Percentiles rank a stretch among this genome's conserved stretches.
Conservation (phyloP, 1,140 invertebrate species). For the Dendrolimus kikuchii region DNA sequence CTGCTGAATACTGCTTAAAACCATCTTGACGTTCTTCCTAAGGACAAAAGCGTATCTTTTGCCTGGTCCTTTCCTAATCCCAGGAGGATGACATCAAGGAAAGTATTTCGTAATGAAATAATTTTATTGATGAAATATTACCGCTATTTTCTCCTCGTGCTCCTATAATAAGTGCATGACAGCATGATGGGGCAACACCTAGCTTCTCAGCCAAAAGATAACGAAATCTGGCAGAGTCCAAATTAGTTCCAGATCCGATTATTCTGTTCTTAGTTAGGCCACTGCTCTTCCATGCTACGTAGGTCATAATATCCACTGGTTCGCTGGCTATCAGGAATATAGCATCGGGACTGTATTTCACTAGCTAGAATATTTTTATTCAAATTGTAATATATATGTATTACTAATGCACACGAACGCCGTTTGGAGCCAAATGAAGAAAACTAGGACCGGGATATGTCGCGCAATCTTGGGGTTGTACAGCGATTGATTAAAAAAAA, state of each 20-base stretch:
- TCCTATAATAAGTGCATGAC: constrained; percentile 92
- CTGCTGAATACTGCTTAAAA: no score
- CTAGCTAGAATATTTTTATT: constrained; percentile 65
- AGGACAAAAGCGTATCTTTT: no score
- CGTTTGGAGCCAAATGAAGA: no score
- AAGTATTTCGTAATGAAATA: no score
- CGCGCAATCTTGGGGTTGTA: no score
- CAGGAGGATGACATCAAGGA: no score
- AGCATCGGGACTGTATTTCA: constrained; percentile 89
- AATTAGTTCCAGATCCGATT: constrained; percentile 92
- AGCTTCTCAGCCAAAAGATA: constrained; percentile 89
- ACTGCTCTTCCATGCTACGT: constrained; percentile 93
- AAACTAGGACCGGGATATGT: no score
- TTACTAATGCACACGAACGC: no score
- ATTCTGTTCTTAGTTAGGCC: constrained; percentile 89
- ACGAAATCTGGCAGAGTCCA: constrained; percentile 92
- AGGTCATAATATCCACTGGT: constrained; percentile 92
- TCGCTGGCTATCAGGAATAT: constrained; percentile 93
- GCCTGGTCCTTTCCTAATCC: no score
- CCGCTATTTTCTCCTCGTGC: constrained; percentile 80
- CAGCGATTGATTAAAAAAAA: no score
- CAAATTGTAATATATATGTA: constrained; percentile 4
- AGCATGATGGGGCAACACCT: constrained; percentile 84
- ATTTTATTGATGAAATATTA: no score
- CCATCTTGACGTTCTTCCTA: no score